Conservation (phyloP, 2,797 vertebrate species). For the Ficedula albicollis region DNA sequence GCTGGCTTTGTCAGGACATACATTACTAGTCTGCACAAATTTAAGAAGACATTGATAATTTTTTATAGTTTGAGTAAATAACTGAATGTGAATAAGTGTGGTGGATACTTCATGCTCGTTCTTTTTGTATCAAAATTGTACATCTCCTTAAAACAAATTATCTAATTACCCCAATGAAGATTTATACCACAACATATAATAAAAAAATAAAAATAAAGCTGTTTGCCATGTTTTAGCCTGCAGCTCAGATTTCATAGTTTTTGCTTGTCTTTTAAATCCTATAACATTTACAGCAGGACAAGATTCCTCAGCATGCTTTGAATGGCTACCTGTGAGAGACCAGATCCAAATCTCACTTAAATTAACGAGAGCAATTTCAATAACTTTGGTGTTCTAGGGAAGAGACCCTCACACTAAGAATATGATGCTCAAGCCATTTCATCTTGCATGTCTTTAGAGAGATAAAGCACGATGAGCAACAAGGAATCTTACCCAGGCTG, state of each 20-base stretch:
- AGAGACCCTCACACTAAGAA: neutral
- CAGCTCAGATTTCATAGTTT: neutral
- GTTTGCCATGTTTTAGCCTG: neutral
- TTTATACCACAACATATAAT: neutral
- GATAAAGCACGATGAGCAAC: neutral
- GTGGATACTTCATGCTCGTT: neutral
- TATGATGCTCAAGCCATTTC: neutral
- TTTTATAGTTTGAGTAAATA: neutral
- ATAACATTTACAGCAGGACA: neutral
- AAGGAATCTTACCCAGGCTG: neutral
- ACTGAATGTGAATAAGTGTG: neutral
- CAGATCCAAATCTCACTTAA: neutral
- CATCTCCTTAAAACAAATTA: neutral
- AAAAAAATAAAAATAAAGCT: neutral
- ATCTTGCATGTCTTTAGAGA: neutral
- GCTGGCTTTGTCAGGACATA: neutral
- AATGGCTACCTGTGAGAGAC: neutral
- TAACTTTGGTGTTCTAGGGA: neutral
- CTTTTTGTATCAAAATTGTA: neutral
- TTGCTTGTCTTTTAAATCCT: neutral
- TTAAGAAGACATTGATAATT: neutral
- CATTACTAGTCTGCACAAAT: neutral
- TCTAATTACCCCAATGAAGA: neutral
- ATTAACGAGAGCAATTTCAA: rapidly evolving
- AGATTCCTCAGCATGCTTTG: neutral